These are phyloP conservation scores for Bubo bubo DNA, from an alignment of 2,113 vertebrate genomes.

Conservation along the genomic window DNA sequence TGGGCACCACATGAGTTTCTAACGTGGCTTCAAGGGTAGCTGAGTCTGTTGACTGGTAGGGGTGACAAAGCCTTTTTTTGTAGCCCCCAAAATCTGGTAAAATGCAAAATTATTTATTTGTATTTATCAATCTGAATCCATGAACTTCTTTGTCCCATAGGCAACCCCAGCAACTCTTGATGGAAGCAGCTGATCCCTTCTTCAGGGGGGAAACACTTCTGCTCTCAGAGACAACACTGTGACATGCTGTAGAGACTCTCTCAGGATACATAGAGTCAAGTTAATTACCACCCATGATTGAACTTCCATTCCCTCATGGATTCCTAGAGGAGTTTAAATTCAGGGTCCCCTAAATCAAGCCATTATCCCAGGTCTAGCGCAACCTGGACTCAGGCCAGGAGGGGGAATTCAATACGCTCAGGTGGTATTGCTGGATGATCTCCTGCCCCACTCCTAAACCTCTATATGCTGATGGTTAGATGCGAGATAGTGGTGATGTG, in stretches of 20 bases:
- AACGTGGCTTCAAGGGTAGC: neutral
- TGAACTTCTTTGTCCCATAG: neutral
- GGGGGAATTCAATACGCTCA: neutral
- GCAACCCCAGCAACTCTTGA: neutral
- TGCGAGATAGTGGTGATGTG: neutral
- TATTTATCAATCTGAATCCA: neutral
- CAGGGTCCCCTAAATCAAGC: neutral
- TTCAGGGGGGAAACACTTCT: neutral
- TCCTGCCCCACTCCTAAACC: neutral
- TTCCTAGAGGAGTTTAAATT: neutral
- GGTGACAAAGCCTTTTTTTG: neutral
- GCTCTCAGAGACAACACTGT: neutral
- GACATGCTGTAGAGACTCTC: neutral
- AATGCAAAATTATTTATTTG: neutral
- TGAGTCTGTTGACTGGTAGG: neutral
- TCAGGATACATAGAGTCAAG: neutral
- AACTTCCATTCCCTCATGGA: neutral
- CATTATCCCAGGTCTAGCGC: neutral
- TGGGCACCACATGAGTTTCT: neutral
- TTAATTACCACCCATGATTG: accelerated
- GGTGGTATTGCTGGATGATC: neutral
- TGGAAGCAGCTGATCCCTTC: neutral
- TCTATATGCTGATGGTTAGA: neutral
- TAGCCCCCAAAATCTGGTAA: neutral
- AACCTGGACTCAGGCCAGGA: neutral